These are phyloP conservation scores for Drosophila miranda DNA, from an alignment of 1,140 invertebrate genomes.

Conservation along the genomic window DNA sequence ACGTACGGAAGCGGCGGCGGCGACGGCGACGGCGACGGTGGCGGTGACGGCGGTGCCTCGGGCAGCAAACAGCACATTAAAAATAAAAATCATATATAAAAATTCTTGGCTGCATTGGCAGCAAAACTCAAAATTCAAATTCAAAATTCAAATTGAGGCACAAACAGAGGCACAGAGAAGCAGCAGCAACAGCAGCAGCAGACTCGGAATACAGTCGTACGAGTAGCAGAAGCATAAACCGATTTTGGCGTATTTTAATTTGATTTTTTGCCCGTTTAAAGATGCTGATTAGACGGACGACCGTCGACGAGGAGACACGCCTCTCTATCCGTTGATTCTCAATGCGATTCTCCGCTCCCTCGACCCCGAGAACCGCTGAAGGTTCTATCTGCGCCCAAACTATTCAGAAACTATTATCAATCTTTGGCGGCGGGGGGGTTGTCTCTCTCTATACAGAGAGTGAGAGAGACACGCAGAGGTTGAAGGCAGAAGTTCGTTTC, in stretches of 20 bases:
- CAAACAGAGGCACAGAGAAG: conserved; percentile 4
- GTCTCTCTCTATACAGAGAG: background rate
- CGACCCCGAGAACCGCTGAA: conserved; percentile 15
- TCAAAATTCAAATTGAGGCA: conserved; percentile 70
- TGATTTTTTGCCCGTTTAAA: conserved; percentile 72
- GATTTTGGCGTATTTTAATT: conserved; percentile 73
- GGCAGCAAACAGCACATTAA: conserved; percentile 56
- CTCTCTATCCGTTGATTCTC: background rate
- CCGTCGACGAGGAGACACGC: conserved; percentile 16
- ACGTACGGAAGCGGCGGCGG: conserved; percentile 55
- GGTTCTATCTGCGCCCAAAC: conserved; percentile 17
- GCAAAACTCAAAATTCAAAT: conserved; percentile 55
- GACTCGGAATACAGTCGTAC: background rate
- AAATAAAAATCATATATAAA: conserved; percentile 70
- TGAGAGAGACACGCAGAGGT: background rate
- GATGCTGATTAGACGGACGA: conserved; percentile 60
- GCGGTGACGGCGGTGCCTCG: conserved; percentile 1
- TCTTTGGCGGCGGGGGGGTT: background rate
- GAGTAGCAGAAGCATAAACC: conserved; percentile 38
- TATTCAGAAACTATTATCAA: conserved; percentile 64
- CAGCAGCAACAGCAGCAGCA: background rate
- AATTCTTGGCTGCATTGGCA: conserved; percentile 67
- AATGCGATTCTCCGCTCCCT: conserved; percentile 16
- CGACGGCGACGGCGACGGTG: conserved; percentile 14
- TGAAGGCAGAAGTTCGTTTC: background rate